Evolutionary conservation across 2,888 invertebrate species (phyloP).

Genomic region (Tipula lateralis): DNA sequence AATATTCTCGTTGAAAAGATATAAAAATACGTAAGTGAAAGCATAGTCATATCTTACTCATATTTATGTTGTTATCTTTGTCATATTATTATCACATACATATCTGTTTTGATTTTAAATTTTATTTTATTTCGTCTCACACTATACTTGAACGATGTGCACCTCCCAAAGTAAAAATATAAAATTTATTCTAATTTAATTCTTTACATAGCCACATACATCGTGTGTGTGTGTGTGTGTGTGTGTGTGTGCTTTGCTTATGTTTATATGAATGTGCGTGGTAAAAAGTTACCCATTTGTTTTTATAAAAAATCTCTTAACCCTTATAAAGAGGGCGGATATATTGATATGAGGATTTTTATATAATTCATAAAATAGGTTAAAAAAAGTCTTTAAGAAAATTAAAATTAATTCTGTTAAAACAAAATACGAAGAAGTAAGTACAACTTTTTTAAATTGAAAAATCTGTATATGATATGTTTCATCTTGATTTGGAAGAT

Average conservation of each 20-base stretch:
- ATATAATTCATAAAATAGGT: background rate
- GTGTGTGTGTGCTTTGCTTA: background rate
- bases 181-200: background rate
- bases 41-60: background rate
- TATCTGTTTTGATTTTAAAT: background rate
- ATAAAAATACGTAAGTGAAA: background rate
- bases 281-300: background rate
- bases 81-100: background rate
- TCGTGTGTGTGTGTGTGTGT: background rate
- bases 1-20: background rate
- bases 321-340: background rate
- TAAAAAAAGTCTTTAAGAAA: conserved; percentile 13
- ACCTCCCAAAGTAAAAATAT: background rate
- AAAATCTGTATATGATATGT: background rate
- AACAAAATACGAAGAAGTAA: background rate
- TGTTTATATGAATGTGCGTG: background rate
- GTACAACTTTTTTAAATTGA: background rate
- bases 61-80: background rate
- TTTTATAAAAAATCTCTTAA: background rate
- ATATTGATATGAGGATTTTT: background rate
- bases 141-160: background rate
- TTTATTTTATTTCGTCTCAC: background rate
- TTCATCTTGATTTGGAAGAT: background rate
- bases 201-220: background rate
- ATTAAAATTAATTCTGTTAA: conserved; percentile 11